phyloP scores from a whole-genome alignment of 1,140 invertebrate genomes.

The Lordiphosa clarofinis region DNA sequence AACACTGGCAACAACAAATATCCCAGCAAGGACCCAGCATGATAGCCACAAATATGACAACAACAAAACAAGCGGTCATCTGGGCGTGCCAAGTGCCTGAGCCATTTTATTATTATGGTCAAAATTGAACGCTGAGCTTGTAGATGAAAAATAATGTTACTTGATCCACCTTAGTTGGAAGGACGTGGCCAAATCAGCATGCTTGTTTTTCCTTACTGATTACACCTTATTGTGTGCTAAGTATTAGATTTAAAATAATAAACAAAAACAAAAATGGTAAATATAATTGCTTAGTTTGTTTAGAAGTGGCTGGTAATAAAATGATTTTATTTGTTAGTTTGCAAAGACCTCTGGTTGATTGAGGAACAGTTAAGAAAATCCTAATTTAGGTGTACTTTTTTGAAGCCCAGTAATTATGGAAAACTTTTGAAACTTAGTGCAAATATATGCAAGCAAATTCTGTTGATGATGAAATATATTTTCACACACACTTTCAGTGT shows the following conservation, averaged over 20 bases:
- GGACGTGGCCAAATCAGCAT: slow-evolving; percentile 3
- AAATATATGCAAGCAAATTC: no score
- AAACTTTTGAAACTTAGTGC: no score
- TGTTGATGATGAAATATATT: no score
- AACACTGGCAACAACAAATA: background rate
- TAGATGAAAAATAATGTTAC: slow-evolving; percentile 24
- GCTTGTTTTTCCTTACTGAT: background rate
- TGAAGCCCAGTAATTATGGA: no score
- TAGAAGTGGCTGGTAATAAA: no score
- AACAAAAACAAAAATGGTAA: no score
- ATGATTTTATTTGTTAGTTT: no score
- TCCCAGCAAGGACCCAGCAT: slow-evolving; percentile 29
- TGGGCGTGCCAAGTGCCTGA: slow-evolving; percentile 54
- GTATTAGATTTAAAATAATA: background rate
- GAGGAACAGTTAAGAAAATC: no score
- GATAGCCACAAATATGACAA: slow-evolving; percentile 67
- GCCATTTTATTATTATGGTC: slow-evolving; percentile 56
- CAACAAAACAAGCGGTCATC: slow-evolving; percentile 29
- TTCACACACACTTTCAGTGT: no score
- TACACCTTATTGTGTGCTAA: slow-evolving; percentile 1
- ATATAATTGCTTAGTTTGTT: no score
- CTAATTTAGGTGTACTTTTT: no score
- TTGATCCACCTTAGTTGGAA: background rate
- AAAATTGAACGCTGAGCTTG: slow-evolving; percentile 39
- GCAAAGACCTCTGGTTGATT: no score